These are phyloP conservation scores for Tetraneura akinire DNA, from an alignment of 1,140 invertebrate species.

Conservation along the genomic window DNA sequence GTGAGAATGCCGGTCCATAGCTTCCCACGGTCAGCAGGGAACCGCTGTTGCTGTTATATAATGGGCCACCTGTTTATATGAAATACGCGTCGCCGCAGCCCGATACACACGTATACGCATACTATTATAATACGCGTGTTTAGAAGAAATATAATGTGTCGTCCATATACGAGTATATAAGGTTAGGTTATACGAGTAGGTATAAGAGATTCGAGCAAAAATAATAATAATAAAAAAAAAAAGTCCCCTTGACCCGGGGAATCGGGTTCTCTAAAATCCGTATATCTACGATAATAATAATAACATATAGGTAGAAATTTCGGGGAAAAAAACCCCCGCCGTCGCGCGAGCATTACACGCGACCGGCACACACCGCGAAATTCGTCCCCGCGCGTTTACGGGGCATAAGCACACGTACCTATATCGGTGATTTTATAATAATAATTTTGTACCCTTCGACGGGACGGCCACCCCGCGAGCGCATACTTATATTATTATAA, in stretches of 20 bases:
- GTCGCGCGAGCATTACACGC: constrained; percentile 43
- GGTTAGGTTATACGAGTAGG: neutral
- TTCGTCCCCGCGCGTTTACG: neutral
- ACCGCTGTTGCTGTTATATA: constrained; percentile 36
- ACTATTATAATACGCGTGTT: constrained; percentile 34
- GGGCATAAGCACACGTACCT: no score
- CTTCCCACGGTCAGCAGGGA: constrained; percentile 48
- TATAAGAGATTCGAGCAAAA: no score
- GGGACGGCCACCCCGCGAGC: neutral
- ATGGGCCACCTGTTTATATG: constrained; percentile 44
- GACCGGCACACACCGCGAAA: constrained; percentile 33
- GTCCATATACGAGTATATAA: no score
- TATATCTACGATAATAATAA: no score
- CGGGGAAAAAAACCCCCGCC: neutral
- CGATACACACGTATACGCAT: no score
- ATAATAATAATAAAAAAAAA: neutral
- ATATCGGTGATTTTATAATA: neutral
- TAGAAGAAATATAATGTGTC: constrained; percentile 1
- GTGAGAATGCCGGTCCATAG: constrained; percentile 48
- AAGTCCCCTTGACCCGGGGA: constrained; percentile 18
- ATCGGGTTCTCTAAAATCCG: no score
- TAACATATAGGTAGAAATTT: neutral
- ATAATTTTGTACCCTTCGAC: neutral
- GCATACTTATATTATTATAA: no score
- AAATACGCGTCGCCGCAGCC: neutral